Percentiles rank a stretch among this genome's conserved stretches.
Evolutionary conservation across 2,888 invertebrate genomes (phyloP).

Genomic region (Opisthograptis luteolata): DNA sequence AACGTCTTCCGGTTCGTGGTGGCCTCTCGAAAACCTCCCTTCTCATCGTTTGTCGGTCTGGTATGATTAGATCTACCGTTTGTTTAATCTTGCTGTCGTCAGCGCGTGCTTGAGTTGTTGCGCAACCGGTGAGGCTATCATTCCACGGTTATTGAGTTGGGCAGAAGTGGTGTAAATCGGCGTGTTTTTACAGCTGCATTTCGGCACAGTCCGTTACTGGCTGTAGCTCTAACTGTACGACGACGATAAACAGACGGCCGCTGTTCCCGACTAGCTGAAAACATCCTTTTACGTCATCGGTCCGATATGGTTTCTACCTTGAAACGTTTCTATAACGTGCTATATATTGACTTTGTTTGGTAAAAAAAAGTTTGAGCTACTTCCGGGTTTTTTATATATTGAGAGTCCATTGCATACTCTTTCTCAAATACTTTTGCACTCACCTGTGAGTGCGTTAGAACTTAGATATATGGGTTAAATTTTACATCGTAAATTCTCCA

Average conservation of each 20-base stretch:
- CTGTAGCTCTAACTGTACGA: constrained; percentile 73
- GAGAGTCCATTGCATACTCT: too few species aligned
- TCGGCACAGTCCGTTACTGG: constrained; percentile 67
- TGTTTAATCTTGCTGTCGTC: constrained; percentile 27
- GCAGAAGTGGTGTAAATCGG: constrained; percentile 67
- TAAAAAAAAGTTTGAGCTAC: constrained; percentile 33
- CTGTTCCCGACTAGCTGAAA: constrained; percentile 78
- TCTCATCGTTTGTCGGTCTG: too few species aligned
- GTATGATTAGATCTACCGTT: constrained; percentile 7
- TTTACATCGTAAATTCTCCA: too few species aligned
- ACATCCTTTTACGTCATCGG: constrained; percentile 84
- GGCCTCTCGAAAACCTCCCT: too few species aligned
- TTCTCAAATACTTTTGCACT: too few species aligned
- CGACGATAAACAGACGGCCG: constrained; percentile 82
- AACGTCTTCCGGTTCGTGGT: too few species aligned
- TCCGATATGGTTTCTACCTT: constrained; percentile 68
- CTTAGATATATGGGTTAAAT: too few species aligned
- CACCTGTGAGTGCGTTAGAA: too few species aligned
- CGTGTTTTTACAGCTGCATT: constrained; percentile 81
- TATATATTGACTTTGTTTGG: constrained; percentile 53
- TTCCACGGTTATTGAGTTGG: constrained; percentile 51
- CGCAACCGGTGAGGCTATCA: constrained; percentile 51
- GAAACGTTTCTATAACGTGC: constrained; percentile 46
- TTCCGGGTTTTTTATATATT: constrained; percentile 3
- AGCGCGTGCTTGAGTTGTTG: constrained; percentile 38